Conservation (phyloP, 2,113 vertebrate species). For the Phrynocephalus versicolor region DNA sequence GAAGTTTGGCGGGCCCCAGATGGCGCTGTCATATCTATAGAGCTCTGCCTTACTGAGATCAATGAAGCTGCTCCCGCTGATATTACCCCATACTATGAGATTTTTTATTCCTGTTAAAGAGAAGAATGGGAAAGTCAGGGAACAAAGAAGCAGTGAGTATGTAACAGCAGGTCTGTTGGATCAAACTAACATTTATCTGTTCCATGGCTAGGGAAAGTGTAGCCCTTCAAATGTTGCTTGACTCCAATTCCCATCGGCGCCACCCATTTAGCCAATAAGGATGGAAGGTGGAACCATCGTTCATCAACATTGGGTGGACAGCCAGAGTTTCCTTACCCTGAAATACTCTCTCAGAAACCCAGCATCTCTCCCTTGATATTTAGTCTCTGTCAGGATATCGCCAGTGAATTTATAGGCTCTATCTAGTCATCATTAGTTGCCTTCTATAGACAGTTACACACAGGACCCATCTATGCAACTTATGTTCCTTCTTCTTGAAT, state of each 20-base stretch:
- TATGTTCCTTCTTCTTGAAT: too few species aligned
- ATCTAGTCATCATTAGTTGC: too few species aligned
- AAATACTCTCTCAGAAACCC: too few species aligned
- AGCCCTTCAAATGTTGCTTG: not conserved
- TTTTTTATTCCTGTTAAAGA: constrained; percentile 80
- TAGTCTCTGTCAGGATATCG: not conserved
- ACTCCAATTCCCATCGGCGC: not conserved
- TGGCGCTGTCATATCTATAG: constrained; percentile 77
- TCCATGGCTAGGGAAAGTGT: not conserved
- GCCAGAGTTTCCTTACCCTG: not conserved
- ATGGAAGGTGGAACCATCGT: not conserved
- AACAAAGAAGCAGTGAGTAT: constrained; percentile 6
- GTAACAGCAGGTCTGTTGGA: not conserved
- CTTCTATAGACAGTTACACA: not conserved
- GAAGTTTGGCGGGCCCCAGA: constrained; percentile 82
- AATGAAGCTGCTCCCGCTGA: constrained; percentile 81
- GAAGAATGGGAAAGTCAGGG: constrained; percentile 32
- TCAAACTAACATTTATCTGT: not conserved
- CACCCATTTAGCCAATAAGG: not conserved
- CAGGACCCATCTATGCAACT: not conserved
- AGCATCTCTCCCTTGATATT: not conserved
- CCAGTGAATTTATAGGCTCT: not conserved
- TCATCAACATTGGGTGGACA: not conserved
- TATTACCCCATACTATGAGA: constrained; percentile 92
- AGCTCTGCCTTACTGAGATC: constrained; percentile 87